Evolutionary conservation across 64 coral and sea anemone genomes (phyloP), one percentile per base, ranked within the genome.

Genomic region (Astreopora myriophthalma): DNA sequence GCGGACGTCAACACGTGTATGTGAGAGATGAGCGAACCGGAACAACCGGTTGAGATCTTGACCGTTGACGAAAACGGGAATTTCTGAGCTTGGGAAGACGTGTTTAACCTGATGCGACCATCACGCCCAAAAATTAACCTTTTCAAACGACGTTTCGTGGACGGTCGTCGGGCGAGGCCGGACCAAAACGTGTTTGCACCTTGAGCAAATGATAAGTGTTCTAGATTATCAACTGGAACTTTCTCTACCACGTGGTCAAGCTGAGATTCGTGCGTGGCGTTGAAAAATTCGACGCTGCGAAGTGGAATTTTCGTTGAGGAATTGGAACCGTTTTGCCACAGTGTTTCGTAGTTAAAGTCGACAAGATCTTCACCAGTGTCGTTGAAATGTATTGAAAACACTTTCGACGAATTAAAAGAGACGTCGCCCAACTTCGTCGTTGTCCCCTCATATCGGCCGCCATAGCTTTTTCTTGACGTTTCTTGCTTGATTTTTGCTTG

Each of bases 61-160:
- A 97, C 95, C 22, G 75, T 38, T 23, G 87, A 63, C 13, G 95
- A 97, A 83, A 94, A 97, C 2, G 95, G 95, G 16, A 97, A 97
- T 66, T 63, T 77, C 60, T 97, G 92, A 3, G 95, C 86, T 35
- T 31, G 75, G 2, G 35, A 37, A 1, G 80, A 34, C 10, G 34
- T 81, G 23, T 81, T 85, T 27, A 96, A 52, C 19, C 44, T 49
- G 2, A 31, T 81, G 23, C 95, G 86, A 51, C 78, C 74, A 67
- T 96, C 95, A 28, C 30, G 52, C 2, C 28, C 25, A 40, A 96
- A 96, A 73, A 96, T 90, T 33, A 85, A 35, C 33, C 95, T 74
- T 22, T 86, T 85, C 1, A 36, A 16, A 13, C 77, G 79, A 25
- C 20, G 49, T 31, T 64, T 64, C 12, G 31, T 63, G 34, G 32